Conservation (phyloP, 2,113 vertebrate species). For the Gasterosteus aculeatus region DNA sequence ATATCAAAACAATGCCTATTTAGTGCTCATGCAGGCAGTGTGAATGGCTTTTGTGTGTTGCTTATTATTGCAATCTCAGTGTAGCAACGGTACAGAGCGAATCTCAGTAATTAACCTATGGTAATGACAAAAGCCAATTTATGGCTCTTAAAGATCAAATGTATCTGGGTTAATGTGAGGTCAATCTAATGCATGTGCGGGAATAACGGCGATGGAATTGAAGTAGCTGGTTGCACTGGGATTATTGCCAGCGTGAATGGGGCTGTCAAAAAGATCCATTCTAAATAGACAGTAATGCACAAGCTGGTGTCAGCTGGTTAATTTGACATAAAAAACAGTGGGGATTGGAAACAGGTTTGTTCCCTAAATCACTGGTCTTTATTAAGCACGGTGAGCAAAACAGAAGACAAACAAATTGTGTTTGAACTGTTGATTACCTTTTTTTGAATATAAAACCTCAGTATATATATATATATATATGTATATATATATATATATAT, state of each 20-base stretch:
- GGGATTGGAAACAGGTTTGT: constrained; percentile 26
- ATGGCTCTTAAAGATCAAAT: constrained; percentile 83
- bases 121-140: constrained; percentile 82
- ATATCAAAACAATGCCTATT: constrained; percentile 78
- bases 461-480: too few relatives aligned
- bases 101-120: constrained; percentile 82
- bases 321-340: constrained; percentile 44
- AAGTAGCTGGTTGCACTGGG: constrained; percentile 51
- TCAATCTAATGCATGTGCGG: constrained; percentile 78
- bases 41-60: constrained; percentile 75
- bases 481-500: too few relatives aligned
- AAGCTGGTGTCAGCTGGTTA: constrained; percentile 42
- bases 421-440: too few relatives aligned
- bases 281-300: constrained; percentile 56
- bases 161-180: constrained; percentile 81
- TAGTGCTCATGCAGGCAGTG: constrained; percentile 65
- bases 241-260: constrained; percentile 56
- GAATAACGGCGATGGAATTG: constrained; percentile 72
- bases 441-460: too few relatives aligned
- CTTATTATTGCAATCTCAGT: constrained; percentile 76
- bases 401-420: constrained; percentile 1
- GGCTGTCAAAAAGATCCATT: constrained; percentile 59
- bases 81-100: constrained; percentile 75
- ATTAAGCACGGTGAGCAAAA: constrained; percentile 5
- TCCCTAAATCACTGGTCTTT: constrained; percentile 8